Base-by-base conservation (phyloP, 1,140 invertebrate genomes). In the Ctenoplectra terminalis region DNA sequence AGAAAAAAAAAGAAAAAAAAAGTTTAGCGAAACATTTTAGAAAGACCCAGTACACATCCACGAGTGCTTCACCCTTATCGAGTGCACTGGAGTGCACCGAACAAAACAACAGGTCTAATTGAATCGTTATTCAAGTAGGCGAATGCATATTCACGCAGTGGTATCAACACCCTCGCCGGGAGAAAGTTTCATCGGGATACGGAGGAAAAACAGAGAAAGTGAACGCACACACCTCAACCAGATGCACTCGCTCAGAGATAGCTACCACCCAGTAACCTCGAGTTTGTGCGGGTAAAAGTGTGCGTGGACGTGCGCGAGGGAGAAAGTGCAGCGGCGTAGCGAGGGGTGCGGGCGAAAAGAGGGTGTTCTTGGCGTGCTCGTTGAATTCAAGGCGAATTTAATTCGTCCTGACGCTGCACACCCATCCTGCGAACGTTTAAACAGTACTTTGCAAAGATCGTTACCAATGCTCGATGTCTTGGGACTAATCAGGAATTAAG, bases 121-220 rank as follows among this genome's bases (percentile, higher is more conserved):
- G 76, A 79, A 79, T 71, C 76, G 56, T 61, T 79, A 61, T 79
- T 79, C 67, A 72, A 69, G 66, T 69, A 69, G 66, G 13, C 26
- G 40, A 26, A 50, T 69, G 29, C 40, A 69, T 50, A 69, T 69
- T 50, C 43, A 69, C 43, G 54, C 46, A n/a, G 37, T 23, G 15
- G 29, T 20, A 77, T 69, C 64, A 58, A 77, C 74, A 69, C 50
- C 63, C 63, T 20, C 13, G 29, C 23, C 26, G 29, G 9, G 50
- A 56, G 60, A 56, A 69, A 77, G 74, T 77, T 69, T 23, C 50
- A 69, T 56, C 23, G 54, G 43, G 20, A 40, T 20, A 26, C 23
- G 56, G 46, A 43, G 46, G 56, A 58, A 70, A 61, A 79, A 31
- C 54, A 37, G 76, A 60, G 66, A 79, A 72, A 79, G 76, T 72